Evolutionary conservation across 2,113 vertebrate species (phyloP), one percentile per base, ranked within the genome.

Genomic region (Scopus umbretta): DNA sequence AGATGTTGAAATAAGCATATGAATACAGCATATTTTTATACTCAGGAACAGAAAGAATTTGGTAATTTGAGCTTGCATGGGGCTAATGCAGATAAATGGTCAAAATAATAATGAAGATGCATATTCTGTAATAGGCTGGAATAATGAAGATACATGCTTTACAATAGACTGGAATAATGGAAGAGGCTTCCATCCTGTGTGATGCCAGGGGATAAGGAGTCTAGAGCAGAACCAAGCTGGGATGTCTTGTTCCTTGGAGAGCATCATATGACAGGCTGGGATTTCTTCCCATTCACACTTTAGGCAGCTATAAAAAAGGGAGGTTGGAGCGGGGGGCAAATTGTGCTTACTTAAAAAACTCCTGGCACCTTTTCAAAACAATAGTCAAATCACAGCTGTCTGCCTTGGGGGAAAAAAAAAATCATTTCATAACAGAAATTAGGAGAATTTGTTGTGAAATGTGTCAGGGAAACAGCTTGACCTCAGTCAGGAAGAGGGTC

Each of bases 221-320:
- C 7, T 38, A 97, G 92, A 94, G 58, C 68, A 96, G 86, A 93
- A 68, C 93, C 94, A 95, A 91, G 45, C 67, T 97, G 91, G 85
- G 75, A 88, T 97, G 89, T 93, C 71, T 84, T 96, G 58, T 91
- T 97, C 89, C 90, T 96, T 8, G 16, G 30, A 91, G 45, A 94
- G 63, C 42, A 68, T 8, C 88, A 71, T 85, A 85, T 82, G 92
- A 95, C 94, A 96, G 78, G 66, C 65, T 96, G 72, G 67, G 66
- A 90, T 96, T 97, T 97, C 66, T 91, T 95, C 63, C 88, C 94
- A 94, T 97, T 97, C 82, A 85, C 80, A 75, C 89, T 90, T 97
- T 85, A 95, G 78, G 85, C 82, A 91, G 72, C 83, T 52, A 75
- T 75, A 34, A 88, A 96, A 95, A 93, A 87, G 66, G 81, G 43